Evolutionary conservation across 1,140 invertebrate species (phyloP).

Genomic region (Drosophila auraria): DNA sequence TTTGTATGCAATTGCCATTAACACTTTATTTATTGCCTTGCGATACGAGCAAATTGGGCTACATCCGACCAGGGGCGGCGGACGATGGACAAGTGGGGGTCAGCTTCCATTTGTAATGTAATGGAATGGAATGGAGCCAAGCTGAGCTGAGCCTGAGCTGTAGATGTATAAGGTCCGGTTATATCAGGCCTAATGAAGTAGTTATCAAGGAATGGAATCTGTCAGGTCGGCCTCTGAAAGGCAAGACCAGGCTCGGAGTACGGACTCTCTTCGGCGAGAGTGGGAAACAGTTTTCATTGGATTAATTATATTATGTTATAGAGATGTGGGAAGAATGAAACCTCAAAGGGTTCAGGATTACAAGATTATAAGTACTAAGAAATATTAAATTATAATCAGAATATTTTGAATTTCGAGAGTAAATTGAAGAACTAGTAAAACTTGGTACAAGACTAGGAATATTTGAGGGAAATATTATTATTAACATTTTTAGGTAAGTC

Average conservation of each 20-base stretch:
- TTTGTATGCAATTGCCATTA: slow-evolving; percentile 84
- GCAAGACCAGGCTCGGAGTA: slow-evolving; percentile 25
- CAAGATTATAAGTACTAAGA: neutral
- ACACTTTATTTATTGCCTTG: slow-evolving; percentile 82
- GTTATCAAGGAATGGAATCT: slow-evolving; percentile 67
- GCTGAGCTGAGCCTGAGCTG: neutral
- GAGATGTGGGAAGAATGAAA: too few relatives aligned
- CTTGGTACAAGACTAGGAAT: too few relatives aligned
- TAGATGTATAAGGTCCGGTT: slow-evolving; percentile 41
- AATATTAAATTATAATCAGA: too few relatives aligned
- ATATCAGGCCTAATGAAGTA: slow-evolving; percentile 68
- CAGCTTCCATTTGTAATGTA: slow-evolving; percentile 25
- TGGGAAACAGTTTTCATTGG: slow-evolving; percentile 33
- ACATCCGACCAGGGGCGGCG: slow-evolving; percentile 2
- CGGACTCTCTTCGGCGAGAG: neutral
- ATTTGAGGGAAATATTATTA: too few relatives aligned
- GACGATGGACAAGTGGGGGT: slow-evolving; percentile 2
- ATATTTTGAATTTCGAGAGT: too few relatives aligned
- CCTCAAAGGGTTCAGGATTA: neutral
- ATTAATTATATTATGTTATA: slow-evolving; percentile 27
- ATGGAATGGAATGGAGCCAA: slow-evolving; percentile 23
- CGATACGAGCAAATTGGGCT: slow-evolving; percentile 33
- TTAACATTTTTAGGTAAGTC: too few relatives aligned
- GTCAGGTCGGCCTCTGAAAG: slow-evolving; percentile 35
- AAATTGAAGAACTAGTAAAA: too few relatives aligned